A percentile compares a stretch with the other conserved stretches of the same genome.
Evolutionary conservation across 2,888 invertebrate species (phyloP).

Genomic region (Noctua janthe): DNA sequence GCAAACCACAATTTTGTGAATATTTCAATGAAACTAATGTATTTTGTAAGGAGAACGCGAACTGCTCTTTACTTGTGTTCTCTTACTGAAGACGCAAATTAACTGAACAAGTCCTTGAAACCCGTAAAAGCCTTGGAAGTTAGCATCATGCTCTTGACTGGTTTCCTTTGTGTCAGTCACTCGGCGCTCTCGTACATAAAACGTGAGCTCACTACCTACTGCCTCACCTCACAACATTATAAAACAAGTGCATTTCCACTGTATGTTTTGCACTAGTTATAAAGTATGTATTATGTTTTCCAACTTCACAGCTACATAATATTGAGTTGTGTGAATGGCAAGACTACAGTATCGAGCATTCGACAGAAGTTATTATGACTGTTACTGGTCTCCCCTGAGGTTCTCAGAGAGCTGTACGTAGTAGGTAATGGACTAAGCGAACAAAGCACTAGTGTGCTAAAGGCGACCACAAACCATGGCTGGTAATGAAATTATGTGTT

Average conservation of each 20-base stretch:
- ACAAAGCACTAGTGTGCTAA: constrained; percentile 65
- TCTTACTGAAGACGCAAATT: constrained; percentile 34
- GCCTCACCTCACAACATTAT: constrained; percentile 3
- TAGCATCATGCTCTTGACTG: constrained; percentile 28
- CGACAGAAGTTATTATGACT: constrained; percentile 76
- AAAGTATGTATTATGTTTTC: constrained; percentile 47
- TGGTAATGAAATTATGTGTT: constrained; percentile 72
- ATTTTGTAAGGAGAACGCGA: constrained; percentile 32
- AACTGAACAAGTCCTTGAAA: constrained; percentile 34
- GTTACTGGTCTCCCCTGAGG: constrained; percentile 73
- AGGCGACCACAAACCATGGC: constrained; percentile 63
- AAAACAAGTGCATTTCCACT: constrained; percentile 32
- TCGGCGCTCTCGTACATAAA: constrained; percentile 22
- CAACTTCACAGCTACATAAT: constrained; percentile 56
- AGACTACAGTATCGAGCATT: constrained; percentile 66
- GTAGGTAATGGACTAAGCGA: constrained; percentile 71
- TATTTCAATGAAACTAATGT: constrained; percentile 20
- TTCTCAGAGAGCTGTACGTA: constrained; percentile 71
- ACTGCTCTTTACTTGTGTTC: constrained; percentile 37
- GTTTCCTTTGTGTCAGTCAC: constrained; percentile 48
- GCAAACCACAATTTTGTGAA: constrained; percentile 29
- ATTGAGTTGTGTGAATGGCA: constrained; percentile 65
- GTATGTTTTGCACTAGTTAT: constrained; percentile 29
- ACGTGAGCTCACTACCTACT: neutral
- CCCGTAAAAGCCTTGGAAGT: constrained; percentile 34